Conservation (phyloP, 1,140 invertebrate genomes). For the Aphis gossypii region DNA sequence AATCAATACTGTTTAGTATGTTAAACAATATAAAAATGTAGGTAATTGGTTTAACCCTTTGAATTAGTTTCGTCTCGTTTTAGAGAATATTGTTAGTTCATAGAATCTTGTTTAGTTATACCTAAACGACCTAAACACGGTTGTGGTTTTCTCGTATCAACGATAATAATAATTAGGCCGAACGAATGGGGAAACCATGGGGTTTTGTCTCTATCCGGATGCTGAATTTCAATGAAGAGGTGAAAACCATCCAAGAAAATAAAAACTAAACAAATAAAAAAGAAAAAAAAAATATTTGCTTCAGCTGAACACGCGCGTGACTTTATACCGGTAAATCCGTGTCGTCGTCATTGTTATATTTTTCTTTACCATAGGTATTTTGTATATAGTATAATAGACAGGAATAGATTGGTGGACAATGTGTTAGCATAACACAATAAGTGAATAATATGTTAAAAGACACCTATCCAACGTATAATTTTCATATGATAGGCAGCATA, state of each 20-base stretch:
- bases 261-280: constrained; percentile 19
- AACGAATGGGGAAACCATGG: constrained; percentile 42
- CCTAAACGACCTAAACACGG: neutral
- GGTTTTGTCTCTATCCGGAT: constrained; percentile 31
- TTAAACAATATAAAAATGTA: neutral
- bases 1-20: neutral
- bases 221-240: constrained; percentile 37
- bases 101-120: neutral
- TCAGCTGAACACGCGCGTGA: constrained; percentile 35
- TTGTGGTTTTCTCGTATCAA: constrained; percentile 4
- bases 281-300: constrained; percentile 1
- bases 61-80: neutral
- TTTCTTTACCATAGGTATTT: neutral
- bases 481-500: neutral
- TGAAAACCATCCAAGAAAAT: constrained; percentile 38
- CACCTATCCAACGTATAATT: neutral
- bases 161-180: constrained; percentile 34
- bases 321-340: constrained; percentile 20
- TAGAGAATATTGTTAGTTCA: neutral
- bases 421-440: constrained; percentile 28
- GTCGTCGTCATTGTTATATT: constrained; percentile 46
- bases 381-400: constrained; percentile 2
- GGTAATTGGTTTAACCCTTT: neutral
- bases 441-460: constrained; percentile 33
- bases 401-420: constrained; percentile 38